A percentile compares a stretch with the other conserved stretches of the same genome.
Conservation (phyloP, 2,888 invertebrate species). For the Cataglyphis rosenhaueri region DNA sequence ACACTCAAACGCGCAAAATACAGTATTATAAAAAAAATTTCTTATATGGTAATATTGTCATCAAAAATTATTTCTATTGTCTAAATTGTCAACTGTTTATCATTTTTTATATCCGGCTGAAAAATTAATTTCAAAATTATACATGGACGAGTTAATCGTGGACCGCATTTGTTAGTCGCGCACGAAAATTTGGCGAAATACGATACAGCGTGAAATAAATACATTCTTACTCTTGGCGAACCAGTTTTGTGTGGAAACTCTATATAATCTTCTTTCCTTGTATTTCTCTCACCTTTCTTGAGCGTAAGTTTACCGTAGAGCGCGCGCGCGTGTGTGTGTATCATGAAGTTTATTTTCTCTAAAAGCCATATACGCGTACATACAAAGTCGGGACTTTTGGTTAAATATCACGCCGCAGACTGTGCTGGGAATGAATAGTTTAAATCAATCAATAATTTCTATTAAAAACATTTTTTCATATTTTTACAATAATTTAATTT, state of each 20-base stretch:
- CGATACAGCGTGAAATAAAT: constrained; percentile 69
- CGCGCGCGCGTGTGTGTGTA: too few species aligned
- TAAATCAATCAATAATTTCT: background rate
- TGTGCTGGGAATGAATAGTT: background rate
- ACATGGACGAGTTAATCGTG: background rate
- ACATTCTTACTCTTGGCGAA: constrained; percentile 35
- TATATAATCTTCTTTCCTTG: constrained; percentile 40
- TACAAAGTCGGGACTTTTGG: constrained; percentile 3
- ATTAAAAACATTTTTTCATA: background rate
- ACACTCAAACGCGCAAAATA: background rate
- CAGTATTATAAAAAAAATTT: background rate
- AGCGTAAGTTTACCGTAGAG: constrained; percentile 9
- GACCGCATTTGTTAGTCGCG: constrained; percentile 2
- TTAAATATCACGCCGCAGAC: background rate
- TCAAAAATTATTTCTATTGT: constrained; percentile 8
- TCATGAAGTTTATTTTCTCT: background rate
- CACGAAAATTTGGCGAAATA: constrained; percentile 65
- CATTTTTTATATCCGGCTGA: background rate
- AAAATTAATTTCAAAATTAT: constrained; percentile 37
- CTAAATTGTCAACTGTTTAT: background rate
- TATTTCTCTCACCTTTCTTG: constrained; percentile 37
- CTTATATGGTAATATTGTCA: background rate
- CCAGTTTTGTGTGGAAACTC: constrained; percentile 37
- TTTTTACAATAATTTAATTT: background rate
- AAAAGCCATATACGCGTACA: background rate